Conservation (phyloP, 1,140 invertebrate genomes). For the Penaeus chinensis region DNA sequence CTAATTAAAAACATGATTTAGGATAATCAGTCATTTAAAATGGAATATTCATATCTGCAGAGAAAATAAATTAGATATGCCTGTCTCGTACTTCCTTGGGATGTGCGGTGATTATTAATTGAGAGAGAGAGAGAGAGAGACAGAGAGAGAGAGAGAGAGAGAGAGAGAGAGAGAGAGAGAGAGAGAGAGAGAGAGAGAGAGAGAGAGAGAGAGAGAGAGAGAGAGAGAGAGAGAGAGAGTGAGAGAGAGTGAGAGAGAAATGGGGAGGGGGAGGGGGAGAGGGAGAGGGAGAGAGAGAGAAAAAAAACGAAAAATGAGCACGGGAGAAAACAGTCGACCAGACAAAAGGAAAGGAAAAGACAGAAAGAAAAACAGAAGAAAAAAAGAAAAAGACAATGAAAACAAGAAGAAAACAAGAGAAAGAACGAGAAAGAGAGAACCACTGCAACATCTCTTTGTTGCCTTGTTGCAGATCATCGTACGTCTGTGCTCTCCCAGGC, state of each 20-base stretch:
- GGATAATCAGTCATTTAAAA: too few relatives aligned
- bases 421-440: too few relatives aligned
- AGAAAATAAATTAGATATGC: too few relatives aligned
- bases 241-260: neutral
- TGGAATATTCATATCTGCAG: too few relatives aligned
- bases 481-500: too few relatives aligned
- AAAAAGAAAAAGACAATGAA: neutral
- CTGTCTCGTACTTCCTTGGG: too few relatives aligned
- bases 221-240: neutral
- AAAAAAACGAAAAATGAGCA: neutral
- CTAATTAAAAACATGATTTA: too few relatives aligned
- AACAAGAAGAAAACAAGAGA: neutral
- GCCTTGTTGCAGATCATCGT: too few relatives aligned
- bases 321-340: too few relatives aligned
- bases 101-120: too few relatives aligned
- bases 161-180: slow-evolving; percentile 20
- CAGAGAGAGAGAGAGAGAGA: slow-evolving; percentile 22
- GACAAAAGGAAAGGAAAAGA: neutral
- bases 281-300: neutral
- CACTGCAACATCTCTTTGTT: too few relatives aligned
- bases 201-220: slow-evolving; percentile 16
- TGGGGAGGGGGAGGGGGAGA: too few relatives aligned
- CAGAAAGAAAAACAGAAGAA: neutral
- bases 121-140: slow-evolving; percentile 13
- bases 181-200: slow-evolving; percentile 22